phyloP scores from a whole-genome alignment of 2,888 invertebrate species.

The Heteromyza rotundicornis region DNA sequence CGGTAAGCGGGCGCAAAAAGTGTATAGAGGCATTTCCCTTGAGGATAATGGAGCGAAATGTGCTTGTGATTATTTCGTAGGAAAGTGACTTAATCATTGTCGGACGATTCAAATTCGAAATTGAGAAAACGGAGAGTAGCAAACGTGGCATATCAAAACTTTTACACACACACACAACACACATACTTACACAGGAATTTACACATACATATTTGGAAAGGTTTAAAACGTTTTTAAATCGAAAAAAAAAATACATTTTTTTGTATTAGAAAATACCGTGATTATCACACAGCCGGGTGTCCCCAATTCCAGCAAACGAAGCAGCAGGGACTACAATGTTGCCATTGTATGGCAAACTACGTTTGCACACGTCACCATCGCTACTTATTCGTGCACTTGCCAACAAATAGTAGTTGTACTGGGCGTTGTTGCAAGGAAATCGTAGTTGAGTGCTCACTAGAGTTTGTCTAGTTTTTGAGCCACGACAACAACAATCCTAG shows the following conservation, averaged over 20 bases:
- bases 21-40: neutral
- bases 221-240: too few species aligned
- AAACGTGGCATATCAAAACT: slow-evolving; percentile 2
- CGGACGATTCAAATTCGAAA: slow-evolving; percentile 23
- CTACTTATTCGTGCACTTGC: neutral
- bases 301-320: slow-evolving; percentile 7
- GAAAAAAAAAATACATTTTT: neutral
- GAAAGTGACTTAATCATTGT: slow-evolving; percentile 33
- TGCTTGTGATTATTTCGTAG: neutral
- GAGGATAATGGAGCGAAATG: neutral
- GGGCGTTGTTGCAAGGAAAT: too few species aligned
- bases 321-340: slow-evolving; percentile 26
- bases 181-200: slow-evolving; percentile 6
- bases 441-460: too few species aligned
- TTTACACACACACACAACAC: slow-evolving; percentile 16
- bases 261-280: neutral
- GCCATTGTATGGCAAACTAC: slow-evolving; percentile 30
- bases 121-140: too few species aligned
- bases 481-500: neutral
- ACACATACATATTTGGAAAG: slow-evolving; percentile 19
- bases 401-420: too few species aligned
- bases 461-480: neutral
- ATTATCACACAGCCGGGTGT: too few species aligned
- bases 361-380: slow-evolving; percentile 4
- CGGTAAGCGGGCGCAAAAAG: slow-evolving; percentile 1